A percentile compares a stretch with the other conserved stretches of the same genome.
phyloP scores from a whole-genome alignment of 2,113 vertebrate species.

The Salvelinus sp. region DNA sequence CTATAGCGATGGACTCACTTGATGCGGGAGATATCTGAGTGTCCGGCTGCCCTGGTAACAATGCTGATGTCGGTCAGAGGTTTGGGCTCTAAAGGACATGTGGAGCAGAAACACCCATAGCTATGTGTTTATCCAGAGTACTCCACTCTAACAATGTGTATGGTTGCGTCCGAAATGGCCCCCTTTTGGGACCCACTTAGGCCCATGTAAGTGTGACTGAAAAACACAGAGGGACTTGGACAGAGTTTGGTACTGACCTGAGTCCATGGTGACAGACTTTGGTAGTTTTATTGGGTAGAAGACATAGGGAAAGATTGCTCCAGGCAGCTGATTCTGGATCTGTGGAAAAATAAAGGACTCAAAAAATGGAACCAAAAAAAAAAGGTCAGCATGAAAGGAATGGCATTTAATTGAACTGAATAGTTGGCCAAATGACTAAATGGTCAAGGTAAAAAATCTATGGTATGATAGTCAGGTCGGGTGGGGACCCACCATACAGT shows the following conservation, averaged over 20 bases:
- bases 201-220: no score
- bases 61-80: conserved; percentile 95
- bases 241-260: conserved; percentile 80
- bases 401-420: no score
- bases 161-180: no score
- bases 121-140: no score
- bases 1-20: conserved; percentile 78
- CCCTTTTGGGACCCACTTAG: no score
- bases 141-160: no score
- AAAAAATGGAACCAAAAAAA: no score
- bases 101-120: background rate
- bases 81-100: conserved; percentile 81
- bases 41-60: conserved; percentile 90
- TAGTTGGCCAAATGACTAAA: no score
- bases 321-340: conserved; percentile 97
- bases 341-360: conserved; percentile 45
- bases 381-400: no score
- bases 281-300: conserved; percentile 95
- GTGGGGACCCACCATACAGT: conserved; percentile 26
- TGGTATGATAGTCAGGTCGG: no score
- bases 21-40: conserved; percentile 92
- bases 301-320: conserved; percentile 95
- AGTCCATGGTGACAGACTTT: conserved; percentile 92
- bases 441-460: no score
- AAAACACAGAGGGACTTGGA: background rate